phyloP scores from a whole-genome alignment of 2,113 vertebrate genomes.

The Phainopepla nitens region DNA sequence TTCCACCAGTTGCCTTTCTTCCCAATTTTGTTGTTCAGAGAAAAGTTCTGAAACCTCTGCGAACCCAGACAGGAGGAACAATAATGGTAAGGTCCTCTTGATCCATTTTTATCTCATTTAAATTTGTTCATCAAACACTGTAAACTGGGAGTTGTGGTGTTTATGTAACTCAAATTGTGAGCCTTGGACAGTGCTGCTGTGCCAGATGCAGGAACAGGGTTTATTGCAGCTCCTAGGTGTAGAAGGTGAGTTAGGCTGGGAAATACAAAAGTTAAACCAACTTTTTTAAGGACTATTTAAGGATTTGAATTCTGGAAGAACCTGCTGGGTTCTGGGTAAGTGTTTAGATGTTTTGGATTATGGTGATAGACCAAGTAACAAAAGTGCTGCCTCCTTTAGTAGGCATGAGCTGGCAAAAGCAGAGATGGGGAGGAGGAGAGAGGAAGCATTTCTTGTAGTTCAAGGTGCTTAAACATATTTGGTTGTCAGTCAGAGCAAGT shows the following conservation, averaged over 20 bases:
- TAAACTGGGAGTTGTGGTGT: not conserved
- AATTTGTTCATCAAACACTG: not conserved
- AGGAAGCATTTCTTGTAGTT: not conserved
- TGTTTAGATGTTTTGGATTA: not conserved
- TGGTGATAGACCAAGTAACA: not conserved
- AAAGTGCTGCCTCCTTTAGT: not conserved
- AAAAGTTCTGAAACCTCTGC: slow-evolving; percentile 87
- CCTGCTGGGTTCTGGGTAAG: not conserved
- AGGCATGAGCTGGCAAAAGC: not conserved
- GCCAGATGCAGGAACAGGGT: not conserved
- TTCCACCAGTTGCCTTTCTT: slow-evolving; percentile 88
- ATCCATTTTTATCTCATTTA: not conserved
- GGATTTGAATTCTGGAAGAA: not conserved
- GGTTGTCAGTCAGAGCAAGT: not conserved
- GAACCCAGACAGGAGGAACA: slow-evolving; percentile 93
- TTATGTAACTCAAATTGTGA: not conserved
- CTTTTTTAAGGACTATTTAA: not conserved
- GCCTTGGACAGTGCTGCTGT: not conserved
- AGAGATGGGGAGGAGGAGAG: not conserved
- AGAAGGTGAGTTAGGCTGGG: not conserved
- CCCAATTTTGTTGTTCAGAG: slow-evolving; percentile 94
- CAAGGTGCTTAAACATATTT: not conserved
- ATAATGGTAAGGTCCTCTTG: slow-evolving; percentile 84
- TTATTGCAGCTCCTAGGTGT: not conserved
- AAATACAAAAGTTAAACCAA: not conserved